phyloP scores from a whole-genome alignment of 2,113 vertebrate genomes.

The Zapus hudsonius region DNA sequence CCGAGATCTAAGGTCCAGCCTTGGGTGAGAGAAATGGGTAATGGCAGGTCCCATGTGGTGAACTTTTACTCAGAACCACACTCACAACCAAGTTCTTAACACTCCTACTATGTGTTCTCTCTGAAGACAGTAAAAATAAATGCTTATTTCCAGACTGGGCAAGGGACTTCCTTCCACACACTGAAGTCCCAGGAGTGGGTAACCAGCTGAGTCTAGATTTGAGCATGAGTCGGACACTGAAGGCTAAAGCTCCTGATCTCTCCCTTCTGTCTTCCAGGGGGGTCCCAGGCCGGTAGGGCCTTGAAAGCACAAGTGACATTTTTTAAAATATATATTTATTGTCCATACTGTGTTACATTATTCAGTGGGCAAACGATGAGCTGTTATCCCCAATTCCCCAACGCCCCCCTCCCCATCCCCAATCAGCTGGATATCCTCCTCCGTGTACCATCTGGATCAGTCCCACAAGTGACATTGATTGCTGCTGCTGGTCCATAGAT shows the following conservation, averaged over 20 bases:
- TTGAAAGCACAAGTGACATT: background rate
- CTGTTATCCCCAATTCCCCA: too few relatives aligned
- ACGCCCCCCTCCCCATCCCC: too few relatives aligned
- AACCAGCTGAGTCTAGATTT: background rate
- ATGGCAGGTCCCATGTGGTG: background rate
- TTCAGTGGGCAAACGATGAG: too few relatives aligned
- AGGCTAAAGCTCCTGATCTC: background rate
- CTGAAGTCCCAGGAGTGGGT: background rate
- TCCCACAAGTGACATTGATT: background rate
- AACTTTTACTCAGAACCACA: background rate
- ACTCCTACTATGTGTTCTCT: background rate
- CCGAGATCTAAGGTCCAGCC: background rate
- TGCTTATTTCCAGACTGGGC: background rate
- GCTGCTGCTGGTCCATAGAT: background rate
- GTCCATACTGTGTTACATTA: too few relatives aligned
- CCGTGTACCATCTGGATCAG: too few relatives aligned
- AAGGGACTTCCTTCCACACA: background rate
- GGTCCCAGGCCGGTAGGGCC: background rate
- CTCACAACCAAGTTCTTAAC: background rate
- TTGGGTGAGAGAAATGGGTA: background rate
- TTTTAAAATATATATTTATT: too few relatives aligned
- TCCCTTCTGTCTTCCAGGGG: background rate
- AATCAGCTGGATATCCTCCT: too few relatives aligned
- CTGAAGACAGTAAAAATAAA: background rate
- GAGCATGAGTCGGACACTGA: background rate